These are phyloP conservation scores for Zonitis immaculata DNA, from an alignment of 2,888 invertebrate species.

Conservation along the genomic window DNA sequence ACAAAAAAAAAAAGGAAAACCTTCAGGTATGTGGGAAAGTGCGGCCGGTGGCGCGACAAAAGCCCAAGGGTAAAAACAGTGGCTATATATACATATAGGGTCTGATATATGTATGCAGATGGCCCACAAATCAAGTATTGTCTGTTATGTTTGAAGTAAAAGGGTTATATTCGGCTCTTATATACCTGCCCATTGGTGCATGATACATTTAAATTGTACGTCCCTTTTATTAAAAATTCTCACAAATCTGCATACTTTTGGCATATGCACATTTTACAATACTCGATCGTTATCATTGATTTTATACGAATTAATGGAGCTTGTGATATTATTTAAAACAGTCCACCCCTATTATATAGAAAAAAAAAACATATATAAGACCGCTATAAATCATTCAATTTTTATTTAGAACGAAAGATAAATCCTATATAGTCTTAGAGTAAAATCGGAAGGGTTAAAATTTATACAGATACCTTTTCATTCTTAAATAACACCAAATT, in stretches of 20 bases:
- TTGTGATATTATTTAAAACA: constrained; percentile 46
- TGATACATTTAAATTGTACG: constrained; percentile 42
- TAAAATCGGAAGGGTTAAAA: background rate
- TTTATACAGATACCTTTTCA: background rate
- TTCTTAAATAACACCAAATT: background rate
- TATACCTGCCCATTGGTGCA: constrained; percentile 47
- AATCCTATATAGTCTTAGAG: background rate
- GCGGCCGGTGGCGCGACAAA: background rate
- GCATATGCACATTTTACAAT: constrained; percentile 30
- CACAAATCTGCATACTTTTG: constrained; percentile 43
- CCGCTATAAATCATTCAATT: background rate
- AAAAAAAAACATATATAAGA: background rate
- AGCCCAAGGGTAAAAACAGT: background rate
- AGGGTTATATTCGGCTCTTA: constrained; percentile 39
- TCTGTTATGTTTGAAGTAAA: constrained; percentile 31
- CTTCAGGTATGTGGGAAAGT: background rate
- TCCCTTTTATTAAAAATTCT: constrained; percentile 41
- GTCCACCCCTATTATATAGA: constrained; percentile 5
- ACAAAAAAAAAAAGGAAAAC: background rate
- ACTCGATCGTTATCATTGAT: constrained; percentile 39
- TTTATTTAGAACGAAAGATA: background rate
- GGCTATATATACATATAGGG: no score
- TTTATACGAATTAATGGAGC: constrained; percentile 48
- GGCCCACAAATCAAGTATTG: constrained; percentile 47
- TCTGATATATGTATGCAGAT: constrained; percentile 39